These are phyloP conservation scores for Cyclophora albipunctata DNA, from an alignment of 2,888 invertebrate genomes.

Conservation along the genomic window DNA sequence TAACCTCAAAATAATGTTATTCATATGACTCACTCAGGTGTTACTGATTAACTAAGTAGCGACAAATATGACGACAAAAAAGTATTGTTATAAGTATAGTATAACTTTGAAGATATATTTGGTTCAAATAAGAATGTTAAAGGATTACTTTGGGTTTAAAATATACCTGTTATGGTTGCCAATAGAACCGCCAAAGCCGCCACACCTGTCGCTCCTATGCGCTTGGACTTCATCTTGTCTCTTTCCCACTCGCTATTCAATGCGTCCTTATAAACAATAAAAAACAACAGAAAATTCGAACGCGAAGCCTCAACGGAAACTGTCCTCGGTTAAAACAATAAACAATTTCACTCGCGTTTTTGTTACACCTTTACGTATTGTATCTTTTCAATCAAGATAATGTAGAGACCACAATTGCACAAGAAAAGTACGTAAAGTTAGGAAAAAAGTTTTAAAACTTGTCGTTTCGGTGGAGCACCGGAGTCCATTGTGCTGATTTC, in stretches of 20 bases:
- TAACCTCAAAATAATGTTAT: constrained; percentile 28
- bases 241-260: constrained; percentile 56
- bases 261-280: constrained; percentile 53
- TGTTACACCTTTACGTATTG: constrained; percentile 52
- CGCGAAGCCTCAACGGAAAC: constrained; percentile 41
- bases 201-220: constrained; percentile 68
- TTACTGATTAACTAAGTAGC: no score
- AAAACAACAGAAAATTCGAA: constrained; percentile 57
- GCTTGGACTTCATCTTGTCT: constrained; percentile 64
- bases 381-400: constrained; percentile 53
- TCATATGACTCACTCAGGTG: constrained; percentile 4
- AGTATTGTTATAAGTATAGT: constrained; percentile 18
- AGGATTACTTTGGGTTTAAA: constrained; percentile 15
- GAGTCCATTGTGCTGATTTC: constrained; percentile 49
- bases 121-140: no score
- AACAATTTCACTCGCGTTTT: constrained; percentile 62
- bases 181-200: constrained; percentile 61
- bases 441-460: constrained; percentile 34
- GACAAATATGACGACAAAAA: constrained; percentile 20
- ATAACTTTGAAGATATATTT: not conserved
- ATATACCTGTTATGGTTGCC: constrained; percentile 65
- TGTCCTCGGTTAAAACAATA: constrained; percentile 54
- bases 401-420: constrained; percentile 55
- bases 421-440: constrained; percentile 41
- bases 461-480: constrained; percentile 33